Conservation (phyloP, 2,797 vertebrate genomes). For the Prionace glauca region DNA sequence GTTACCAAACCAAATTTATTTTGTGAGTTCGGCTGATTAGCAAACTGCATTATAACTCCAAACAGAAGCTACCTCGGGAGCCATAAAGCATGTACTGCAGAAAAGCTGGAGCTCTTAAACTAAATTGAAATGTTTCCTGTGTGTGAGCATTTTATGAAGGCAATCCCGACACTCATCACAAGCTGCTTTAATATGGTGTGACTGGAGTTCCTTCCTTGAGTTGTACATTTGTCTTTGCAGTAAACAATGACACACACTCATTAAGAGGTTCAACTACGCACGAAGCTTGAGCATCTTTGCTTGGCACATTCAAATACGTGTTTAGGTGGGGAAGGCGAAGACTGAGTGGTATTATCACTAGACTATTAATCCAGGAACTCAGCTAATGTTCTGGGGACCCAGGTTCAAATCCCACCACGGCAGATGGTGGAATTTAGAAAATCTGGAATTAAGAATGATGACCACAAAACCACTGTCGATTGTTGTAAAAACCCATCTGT, state of each 20-base stretch:
- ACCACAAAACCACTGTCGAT: too few species aligned
- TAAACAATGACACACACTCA: not conserved
- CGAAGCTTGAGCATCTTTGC: not conserved
- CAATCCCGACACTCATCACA: constrained; percentile 13
- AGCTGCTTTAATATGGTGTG: constrained; percentile 18
- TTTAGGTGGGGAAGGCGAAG: too few species aligned
- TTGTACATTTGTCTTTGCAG: not conserved
- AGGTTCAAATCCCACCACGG: too few species aligned
- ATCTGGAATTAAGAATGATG: too few species aligned
- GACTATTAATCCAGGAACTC: too few species aligned
- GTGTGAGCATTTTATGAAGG: constrained; percentile 31
- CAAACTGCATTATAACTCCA: not conserved
- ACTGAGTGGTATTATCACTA: too few species aligned
- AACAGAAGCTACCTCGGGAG: constrained; percentile 2
- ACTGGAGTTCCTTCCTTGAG: not conserved
- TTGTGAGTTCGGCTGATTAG: not conserved
- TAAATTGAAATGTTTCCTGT: constrained; percentile 27
- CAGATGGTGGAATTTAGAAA: too few species aligned
- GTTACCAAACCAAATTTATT: constrained; percentile 11
- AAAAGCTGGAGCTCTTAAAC: constrained; percentile 23
- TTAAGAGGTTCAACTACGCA: not conserved
- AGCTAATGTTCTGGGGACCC: too few species aligned
- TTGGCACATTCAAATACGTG: not conserved
- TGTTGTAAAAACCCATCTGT: too few species aligned
- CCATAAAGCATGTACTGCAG: not conserved